Base-by-base conservation (phyloP, 2,113 vertebrate species). In the Phaethornis superciliosus region DNA sequence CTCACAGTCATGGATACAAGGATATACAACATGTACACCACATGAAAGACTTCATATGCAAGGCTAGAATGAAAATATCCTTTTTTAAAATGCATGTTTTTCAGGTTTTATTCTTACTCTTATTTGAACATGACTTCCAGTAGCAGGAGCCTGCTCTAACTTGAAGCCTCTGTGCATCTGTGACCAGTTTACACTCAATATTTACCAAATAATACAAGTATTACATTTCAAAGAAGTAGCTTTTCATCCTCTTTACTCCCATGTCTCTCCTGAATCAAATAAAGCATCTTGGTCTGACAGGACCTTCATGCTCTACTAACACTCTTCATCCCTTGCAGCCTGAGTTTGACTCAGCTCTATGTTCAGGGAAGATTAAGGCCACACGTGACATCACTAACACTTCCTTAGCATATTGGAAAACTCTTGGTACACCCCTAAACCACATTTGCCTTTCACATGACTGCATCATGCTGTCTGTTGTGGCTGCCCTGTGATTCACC, bases 381-480 rank as follows among this genome's bases (percentile, higher is more conserved):
- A 26, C 0, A 0, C 0, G 1, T 55, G 60, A 77, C 77, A 52
- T 69, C 76, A 81, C 64, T 56, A 70, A 11, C 51, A 26, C 59
- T 59, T 83, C 37, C 33, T 42, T 47, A 58, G 24, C 3, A 0
- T 40, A 4, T 16, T 62, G 85, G 42, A 72, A 13, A 55, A 72
- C 52, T 88, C 62, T 19, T 59, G 59, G 5, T 59, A 49, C 2
- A 0, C 72, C 88, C 68, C 51, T 51, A 12, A 74, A 27, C 28
- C 69, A 55, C 52, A 12, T 42, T 47, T 47, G 79, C 82, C 52
- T 81, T 70, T 83, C 76, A 55, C 52, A 4, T 59, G 82, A 88
- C 79, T 42, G 26, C 46, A 33, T 81, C 26, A 0, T 2, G 3
- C 64, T 70, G 51, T n/a, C 59, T 63, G 76, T 68, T 2, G 0